A percentile compares a stretch with the other conserved stretches of the same genome.
Evolutionary conservation across 2,113 vertebrate species (phyloP).

Genomic region (Hiodon alosoides): DNA sequence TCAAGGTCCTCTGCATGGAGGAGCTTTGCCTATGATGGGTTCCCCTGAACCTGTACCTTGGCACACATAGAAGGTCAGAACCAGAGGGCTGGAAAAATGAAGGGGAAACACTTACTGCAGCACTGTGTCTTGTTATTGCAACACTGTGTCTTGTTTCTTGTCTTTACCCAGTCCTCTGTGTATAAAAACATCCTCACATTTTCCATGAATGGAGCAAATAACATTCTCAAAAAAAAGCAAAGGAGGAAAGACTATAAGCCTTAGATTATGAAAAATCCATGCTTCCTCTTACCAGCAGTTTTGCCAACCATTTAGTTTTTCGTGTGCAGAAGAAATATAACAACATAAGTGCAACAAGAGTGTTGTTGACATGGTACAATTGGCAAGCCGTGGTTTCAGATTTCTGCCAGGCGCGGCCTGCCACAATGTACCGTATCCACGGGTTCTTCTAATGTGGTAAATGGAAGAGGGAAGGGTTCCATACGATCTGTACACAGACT

Average conservation of each 20-base stretch:
- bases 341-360: background rate
- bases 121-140: background rate
- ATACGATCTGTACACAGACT: background rate
- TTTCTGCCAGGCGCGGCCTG: background rate
- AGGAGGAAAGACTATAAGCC: slow-evolving; percentile 3
- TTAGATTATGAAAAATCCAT: background rate
- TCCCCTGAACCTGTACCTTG: background rate
- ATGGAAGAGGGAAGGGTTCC: background rate
- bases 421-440: background rate
- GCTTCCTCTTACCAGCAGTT: background rate
- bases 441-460: background rate
- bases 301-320: background rate
- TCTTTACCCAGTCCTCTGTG: background rate
- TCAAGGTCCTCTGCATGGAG: background rate
- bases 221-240: background rate
- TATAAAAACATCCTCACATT: background rate
- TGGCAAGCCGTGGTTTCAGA: background rate
- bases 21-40: background rate
- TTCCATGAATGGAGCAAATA: background rate
- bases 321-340: background rate
- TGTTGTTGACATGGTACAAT: background rate
- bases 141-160: background rate
- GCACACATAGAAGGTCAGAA: background rate
- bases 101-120: background rate
- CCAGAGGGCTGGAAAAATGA: background rate